Percentiles rank a stretch among this genome's conserved stretches.
Conservation (phyloP, 2,888 invertebrate species). For the Litoditis marina region DNA sequence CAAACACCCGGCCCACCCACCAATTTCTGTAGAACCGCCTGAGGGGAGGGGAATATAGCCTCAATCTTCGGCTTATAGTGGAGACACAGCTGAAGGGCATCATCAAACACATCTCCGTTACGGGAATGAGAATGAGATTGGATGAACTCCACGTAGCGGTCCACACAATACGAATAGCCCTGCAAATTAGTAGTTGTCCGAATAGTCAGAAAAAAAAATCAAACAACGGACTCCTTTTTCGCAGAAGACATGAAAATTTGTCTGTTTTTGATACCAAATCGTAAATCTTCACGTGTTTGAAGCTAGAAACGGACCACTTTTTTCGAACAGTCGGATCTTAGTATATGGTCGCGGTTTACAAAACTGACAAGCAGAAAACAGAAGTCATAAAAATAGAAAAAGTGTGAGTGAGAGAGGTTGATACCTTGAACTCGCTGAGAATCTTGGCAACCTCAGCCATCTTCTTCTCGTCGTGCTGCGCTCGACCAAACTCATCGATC, state of each 20-base stretch:
- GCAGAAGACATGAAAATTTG: no score
- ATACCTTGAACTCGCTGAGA: constrained; percentile 82
- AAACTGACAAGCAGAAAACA: neutral
- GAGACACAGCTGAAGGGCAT: constrained; percentile 83
- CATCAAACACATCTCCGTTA: constrained; percentile 83
- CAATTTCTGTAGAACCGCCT: constrained; percentile 96
- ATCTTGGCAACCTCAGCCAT: constrained; percentile 92
- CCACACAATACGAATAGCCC: constrained; percentile 90
- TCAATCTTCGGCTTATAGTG: constrained; percentile 73
- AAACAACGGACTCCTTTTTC: no score
- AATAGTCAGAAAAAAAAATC: no score
- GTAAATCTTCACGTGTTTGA: no score
- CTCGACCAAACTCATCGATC: constrained; percentile 88
- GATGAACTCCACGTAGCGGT: constrained; percentile 93
- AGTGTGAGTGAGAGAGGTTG: neutral
- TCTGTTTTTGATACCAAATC: no score
- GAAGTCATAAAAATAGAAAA: neutral
- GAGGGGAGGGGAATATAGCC: constrained; percentile 88
- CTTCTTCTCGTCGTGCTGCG: constrained; percentile 79
- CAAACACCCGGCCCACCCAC: constrained; percentile 66
- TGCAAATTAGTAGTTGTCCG: constrained; percentile 53
- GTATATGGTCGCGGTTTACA: neutral
- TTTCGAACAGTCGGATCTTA: no score
- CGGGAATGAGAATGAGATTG: constrained; percentile 69
- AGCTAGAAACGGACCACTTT: no score